Percentiles rank a stretch among this genome's conserved stretches.
phyloP scores from a whole-genome alignment of 53 echinoderm and acorn worm genomes.

The Paracentrotus lividus region DNA sequence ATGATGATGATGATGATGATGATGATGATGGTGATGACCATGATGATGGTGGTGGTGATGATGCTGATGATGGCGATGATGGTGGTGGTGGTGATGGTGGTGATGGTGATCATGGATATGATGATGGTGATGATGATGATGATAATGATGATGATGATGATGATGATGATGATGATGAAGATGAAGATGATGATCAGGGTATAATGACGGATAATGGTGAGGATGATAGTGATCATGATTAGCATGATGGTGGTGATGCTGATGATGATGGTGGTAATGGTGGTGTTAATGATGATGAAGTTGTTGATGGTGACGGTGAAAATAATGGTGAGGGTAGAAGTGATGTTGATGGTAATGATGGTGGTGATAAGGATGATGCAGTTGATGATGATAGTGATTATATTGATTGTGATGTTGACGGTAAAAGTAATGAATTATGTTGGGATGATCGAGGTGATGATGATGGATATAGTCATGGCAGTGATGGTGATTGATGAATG shows the following conservation, averaged over 20 bases:
- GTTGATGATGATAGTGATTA: no score
- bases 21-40: neutral
- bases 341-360: no score
- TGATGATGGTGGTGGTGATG: neutral
- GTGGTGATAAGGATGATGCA: neutral
- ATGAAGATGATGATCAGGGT: conserved; percentile 64
- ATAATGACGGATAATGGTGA: conserved; percentile 40
- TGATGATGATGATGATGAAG: conserved; percentile 68
- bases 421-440: neutral
- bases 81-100: conserved; percentile 12
- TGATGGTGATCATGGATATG: neutral
- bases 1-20: neutral
- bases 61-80: conserved; percentile 57
- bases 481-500: conserved; percentile 70
- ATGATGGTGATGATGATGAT: conserved; percentile 62
- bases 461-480: conserved; percentile 16
- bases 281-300: conserved; percentile 67
- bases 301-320: conserved; percentile 62
- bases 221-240: neutral
- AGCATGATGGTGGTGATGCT: neutral
- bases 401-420: conserved; percentile 59
- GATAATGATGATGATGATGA: conserved; percentile 70
- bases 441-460: neutral
- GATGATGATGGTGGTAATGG: conserved; percentile 68
- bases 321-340: neutral